Evolutionary conservation across 2,113 vertebrate genomes (phyloP), one percentile per base, ranked within the genome.

Genomic region (Elephantulus edwardii): DNA sequence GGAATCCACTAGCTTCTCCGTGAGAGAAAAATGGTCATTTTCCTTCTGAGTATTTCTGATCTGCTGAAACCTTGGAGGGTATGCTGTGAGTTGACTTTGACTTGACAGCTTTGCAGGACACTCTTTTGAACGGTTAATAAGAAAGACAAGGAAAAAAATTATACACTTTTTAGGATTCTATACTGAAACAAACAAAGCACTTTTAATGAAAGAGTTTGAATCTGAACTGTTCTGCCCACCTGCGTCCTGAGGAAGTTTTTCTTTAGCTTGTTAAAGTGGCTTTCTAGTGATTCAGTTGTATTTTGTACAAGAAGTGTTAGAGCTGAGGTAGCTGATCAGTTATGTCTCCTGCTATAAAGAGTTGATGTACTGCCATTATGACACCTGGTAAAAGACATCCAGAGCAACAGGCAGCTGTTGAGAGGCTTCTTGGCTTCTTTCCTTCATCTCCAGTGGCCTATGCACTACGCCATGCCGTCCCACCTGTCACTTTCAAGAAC

Each of bases 101-200:
- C n/a, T n/a, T n/a, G n/a, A n/a, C n/a, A n/a, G n/a, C n/a, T n/a
- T n/a, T n/a, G n/a, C n/a, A n/a, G n/a, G n/a, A n/a, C n/a, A n/a
- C n/a, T n/a, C n/a, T n/a, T n/a, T n/a, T n/a, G n/a, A n/a, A n/a
- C n/a, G n/a, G n/a, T n/a, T n/a, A n/a, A n/a, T n/a, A n/a, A n/a
- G n/a, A 96, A 91, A 93, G 92, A 95, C 95, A 97, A 93, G 95
- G 74, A 92, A 48, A 90, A 10, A 75, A 89, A 62, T n/a, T 92
- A 76, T 75, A 72, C 72, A 91, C 94, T 93, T 95, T 92, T 96
- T 83, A 94, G 58, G 95, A 86, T 66, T 94, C n/a, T 92, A 96
- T 71, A 83, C 77, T 94, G 93, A 89, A 95, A 95, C 94, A 71
- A 13, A 62, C 8, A 96, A 92, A 50, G 14, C 5, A 92, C 95